These are phyloP conservation scores for Sarcophilus harrisii DNA, from an alignment of 2,797 vertebrate genomes.

Conservation along the genomic window DNA sequence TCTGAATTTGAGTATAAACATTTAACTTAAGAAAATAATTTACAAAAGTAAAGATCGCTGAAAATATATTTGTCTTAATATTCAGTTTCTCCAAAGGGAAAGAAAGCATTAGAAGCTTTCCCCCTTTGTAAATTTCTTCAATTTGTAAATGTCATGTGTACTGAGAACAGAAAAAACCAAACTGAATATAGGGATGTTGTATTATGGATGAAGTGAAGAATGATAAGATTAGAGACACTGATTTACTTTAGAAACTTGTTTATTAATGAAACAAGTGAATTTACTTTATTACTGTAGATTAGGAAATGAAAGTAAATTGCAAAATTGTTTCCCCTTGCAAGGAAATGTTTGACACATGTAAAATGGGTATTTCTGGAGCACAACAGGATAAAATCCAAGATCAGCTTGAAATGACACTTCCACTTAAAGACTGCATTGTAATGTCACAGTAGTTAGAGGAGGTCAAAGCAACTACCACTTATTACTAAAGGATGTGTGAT, in stretches of 20 bases:
- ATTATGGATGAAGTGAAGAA: conserved; percentile 11
- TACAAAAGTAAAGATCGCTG: not conserved
- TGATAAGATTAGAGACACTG: conserved; percentile 48
- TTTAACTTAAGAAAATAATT: not conserved
- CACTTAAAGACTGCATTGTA: conserved; percentile 79
- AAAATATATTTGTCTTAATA: not conserved
- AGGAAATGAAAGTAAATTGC: conserved; percentile 81
- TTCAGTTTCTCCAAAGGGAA: not conserved
- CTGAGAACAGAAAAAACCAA: conserved; percentile 20
- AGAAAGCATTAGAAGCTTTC: not conserved
- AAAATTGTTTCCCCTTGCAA: conserved; percentile 82
- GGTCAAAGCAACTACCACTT: conserved; percentile 71
- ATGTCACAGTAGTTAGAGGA: conserved; percentile 74
- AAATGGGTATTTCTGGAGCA: conserved; percentile 77
- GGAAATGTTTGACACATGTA: conserved; percentile 80
- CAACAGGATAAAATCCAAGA: conserved; percentile 84
- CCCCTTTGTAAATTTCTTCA: not conserved
- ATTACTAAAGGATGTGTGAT: conserved; percentile 70
- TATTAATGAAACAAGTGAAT: conserved; percentile 54
- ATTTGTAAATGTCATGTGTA: not conserved
- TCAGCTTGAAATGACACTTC: conserved; percentile 81
- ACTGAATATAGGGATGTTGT: not conserved
- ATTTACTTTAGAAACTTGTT: conserved; percentile 13
- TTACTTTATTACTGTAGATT: conserved; percentile 76
- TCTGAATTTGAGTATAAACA: not conserved